Evolutionary conservation across 2,888 invertebrate genomes (phyloP), one percentile per base, ranked within the genome.

Genomic region (Gordius sp.): DNA sequence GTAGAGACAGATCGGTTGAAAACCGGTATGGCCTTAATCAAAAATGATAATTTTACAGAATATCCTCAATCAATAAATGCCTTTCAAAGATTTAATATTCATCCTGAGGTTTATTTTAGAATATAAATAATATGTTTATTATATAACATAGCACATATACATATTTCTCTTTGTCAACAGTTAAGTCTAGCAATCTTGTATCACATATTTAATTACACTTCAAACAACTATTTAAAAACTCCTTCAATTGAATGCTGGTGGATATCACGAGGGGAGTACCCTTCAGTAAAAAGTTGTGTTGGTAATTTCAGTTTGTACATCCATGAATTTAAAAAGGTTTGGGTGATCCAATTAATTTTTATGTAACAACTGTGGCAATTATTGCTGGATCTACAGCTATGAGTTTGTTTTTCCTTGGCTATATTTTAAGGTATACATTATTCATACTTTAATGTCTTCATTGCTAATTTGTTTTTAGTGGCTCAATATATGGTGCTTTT

Each of bases 41-140:
- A 77, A 67, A 74, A 77, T 60, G 80, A 84, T 64, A 78, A 79
- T 62, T 68, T 78, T 24, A 82, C 84, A 0, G 82, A 86, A 66
- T 80, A 78, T 67, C 83, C 83, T 0, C 75, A 76, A 57, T 77
- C 78, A 57, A 79, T 85, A 25, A 82, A 85, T 68, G 79, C 81
- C 0, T 72, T 81, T 41, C 78, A 79, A 64, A 72, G 82, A 57
- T 86, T 85, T 67, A 82, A 80, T 68, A 75, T 86, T 57, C 76
- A 80, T 64, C 84, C 84, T 1, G 85, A 85, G 76, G 79, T 84
- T 26, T 56, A 56, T 57, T 41, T 66, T 68, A 52, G 20, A n/a
- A n/a, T n/a, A n/a, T 39, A 27, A 60, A 13, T 55, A 20, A 25
- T 20, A 39, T 16, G 28, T 33, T 47, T 23, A 33, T 23, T 13